Base-by-base conservation (phyloP, 2,113 vertebrate species). In the Siphamia tubifer region DNA sequence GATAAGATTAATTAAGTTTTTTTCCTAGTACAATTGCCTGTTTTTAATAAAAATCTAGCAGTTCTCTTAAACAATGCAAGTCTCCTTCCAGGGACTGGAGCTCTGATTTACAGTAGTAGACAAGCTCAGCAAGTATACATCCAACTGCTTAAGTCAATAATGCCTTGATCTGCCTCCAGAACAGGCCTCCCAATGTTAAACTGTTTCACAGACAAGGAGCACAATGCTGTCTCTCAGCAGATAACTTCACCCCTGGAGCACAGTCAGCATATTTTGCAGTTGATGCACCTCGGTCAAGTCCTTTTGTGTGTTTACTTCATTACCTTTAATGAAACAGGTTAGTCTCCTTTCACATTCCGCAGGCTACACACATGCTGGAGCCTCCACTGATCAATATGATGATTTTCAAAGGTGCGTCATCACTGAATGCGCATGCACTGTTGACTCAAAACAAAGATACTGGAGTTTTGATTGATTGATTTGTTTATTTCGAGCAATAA, bases 61-160 rank as follows among this genome's bases (percentile, higher is more conserved):
- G 42, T 72, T 24, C 42, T 66, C 51, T 13, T 63, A 71, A 77
- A 80, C 68, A 54, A 35, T 24, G 55, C 9, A n/a, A 48, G 9
- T 45, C 45, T 68, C 56, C 47, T 38, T 58, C 58, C 38, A 43
- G 53, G 67, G 54, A 54, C 13, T 39, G 1, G 0, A 43, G 20
- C 10, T 4, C 15, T 84, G 84, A 87, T 88, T 87, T 84, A 89
- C 66, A 76, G 74, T 74, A 57, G 49, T 31, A 47, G 58, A 70
- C 68, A 55, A 60, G 31, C 39, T 67, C 49, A 53, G 54, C 27
- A 39, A 44, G 64, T 68, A 16, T 20, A 47, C 65, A 62, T 79
- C 68, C 42, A 79, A 74, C 35, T 31, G 69, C 57, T 77, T 40
- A 72, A 81, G 66, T 82, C 83, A 84, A 78, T 66, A 76, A 64